Evolutionary conservation across 1,140 invertebrate genomes (phyloP).

Genomic region (Tribolium madens): DNA sequence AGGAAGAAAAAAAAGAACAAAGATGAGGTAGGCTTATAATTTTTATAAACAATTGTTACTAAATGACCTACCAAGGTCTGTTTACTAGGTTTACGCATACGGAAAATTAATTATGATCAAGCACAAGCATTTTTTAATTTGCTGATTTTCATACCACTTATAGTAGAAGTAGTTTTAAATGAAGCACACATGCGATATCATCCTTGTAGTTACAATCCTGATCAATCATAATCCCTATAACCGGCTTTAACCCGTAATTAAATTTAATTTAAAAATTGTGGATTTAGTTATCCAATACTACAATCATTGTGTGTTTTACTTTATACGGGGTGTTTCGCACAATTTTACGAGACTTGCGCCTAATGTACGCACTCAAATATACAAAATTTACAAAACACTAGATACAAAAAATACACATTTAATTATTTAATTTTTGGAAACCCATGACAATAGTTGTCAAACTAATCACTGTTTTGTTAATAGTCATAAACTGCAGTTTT

Average conservation of each 20-base stretch:
- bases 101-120: neutral
- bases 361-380: no score
- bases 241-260: neutral
- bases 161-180: neutral
- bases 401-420: no score
- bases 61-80: neutral
- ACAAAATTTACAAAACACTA: no score
- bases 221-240: neutral
- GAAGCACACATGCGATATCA: neutral
- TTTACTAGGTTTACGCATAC: neutral
- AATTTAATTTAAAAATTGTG: neutral
- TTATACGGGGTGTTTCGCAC: no score
- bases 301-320: neutral
- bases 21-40: slow-evolving; percentile 54
- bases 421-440: no score
- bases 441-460: no score
- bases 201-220: neutral
- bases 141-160: slow-evolving; percentile 3
- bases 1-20: slow-evolving; percentile 49
- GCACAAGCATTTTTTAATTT: slow-evolving; percentile 2
- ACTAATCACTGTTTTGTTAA: no score
- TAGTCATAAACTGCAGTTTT: no score
- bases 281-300: neutral
- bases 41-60: neutral
- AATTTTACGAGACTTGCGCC: no score